Conservation (phyloP, 2,113 vertebrate species). For the Nycticebus coucang region DNA sequence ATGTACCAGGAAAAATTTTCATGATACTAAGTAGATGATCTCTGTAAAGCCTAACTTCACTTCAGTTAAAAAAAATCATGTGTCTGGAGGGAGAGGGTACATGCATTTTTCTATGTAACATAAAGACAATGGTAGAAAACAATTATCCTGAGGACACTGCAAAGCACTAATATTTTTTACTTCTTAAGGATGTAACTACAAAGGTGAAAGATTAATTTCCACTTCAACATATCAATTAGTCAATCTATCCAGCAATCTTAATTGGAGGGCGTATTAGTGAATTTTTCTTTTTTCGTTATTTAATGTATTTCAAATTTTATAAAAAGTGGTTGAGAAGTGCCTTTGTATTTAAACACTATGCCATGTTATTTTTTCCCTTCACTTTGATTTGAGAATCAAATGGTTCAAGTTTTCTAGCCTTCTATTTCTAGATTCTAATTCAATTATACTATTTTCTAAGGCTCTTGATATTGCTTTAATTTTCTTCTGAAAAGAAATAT, state of each 20-base stretch:
- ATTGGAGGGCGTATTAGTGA: background rate
- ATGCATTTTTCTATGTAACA: background rate
- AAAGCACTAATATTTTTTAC: background rate
- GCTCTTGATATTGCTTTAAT: constrained; percentile 6
- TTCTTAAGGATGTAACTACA: background rate
- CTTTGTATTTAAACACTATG: background rate
- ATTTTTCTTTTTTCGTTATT: background rate
- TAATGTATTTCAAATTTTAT: background rate
- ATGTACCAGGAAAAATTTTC: background rate
- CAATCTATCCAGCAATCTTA: background rate
- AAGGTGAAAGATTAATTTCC: background rate
- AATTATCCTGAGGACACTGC: background rate
- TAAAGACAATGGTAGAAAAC: background rate
- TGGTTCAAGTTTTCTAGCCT: background rate
- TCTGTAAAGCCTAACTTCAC: background rate
- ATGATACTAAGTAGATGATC: background rate
- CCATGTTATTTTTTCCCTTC: background rate
- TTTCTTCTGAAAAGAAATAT: constrained; percentile 37
- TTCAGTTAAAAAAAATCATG: background rate
- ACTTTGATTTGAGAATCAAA: background rate
- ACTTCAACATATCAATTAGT: background rate
- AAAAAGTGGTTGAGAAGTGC: background rate
- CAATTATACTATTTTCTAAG: background rate
- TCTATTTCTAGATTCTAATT: constrained; percentile 7
- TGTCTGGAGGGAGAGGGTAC: no score